phyloP scores from a whole-genome alignment of 2,888 invertebrate genomes.

The Lycocerus yunnanus region DNA sequence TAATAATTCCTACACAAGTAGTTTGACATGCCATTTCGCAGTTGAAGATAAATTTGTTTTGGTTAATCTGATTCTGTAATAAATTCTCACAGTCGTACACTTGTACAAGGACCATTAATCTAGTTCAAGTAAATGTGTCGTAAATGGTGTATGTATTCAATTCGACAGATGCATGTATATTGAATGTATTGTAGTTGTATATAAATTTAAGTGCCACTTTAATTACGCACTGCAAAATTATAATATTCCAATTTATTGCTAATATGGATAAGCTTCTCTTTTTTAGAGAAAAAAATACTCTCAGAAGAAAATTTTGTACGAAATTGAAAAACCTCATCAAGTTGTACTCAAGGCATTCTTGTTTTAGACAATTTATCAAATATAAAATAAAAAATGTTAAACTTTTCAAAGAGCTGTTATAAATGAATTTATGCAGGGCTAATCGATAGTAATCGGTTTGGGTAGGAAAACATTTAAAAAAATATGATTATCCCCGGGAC shows the following conservation, averaged over 20 bases:
- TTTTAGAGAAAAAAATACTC: no score
- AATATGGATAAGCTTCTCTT: neutral
- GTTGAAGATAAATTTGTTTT: conserved; percentile 31
- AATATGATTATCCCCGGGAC: no score
- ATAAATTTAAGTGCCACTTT: neutral
- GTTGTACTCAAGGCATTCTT: no score
- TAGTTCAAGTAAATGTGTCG: conserved; percentile 33
- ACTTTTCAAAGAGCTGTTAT: no score
- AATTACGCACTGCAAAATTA: neutral
- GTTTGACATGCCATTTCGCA: conserved; percentile 28
- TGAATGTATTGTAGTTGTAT: neutral
- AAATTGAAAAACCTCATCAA: no score
- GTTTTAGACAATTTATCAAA: no score
- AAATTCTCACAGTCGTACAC: conserved; percentile 28
- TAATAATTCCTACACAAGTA: conserved; percentile 18
- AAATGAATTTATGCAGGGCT: no score
- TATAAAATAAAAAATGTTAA: no score
- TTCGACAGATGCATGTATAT: conserved; percentile 9
- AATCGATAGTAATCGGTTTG: no score
- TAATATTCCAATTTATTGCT: neutral
- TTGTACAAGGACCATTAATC: conserved; percentile 30
- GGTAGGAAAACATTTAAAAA: no score
- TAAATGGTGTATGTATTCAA: conserved; percentile 20
- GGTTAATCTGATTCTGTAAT: conserved; percentile 33
- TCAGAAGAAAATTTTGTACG: no score